Conservation (phyloP, 2,113 vertebrate species). For the Siniperca knerii region DNA sequence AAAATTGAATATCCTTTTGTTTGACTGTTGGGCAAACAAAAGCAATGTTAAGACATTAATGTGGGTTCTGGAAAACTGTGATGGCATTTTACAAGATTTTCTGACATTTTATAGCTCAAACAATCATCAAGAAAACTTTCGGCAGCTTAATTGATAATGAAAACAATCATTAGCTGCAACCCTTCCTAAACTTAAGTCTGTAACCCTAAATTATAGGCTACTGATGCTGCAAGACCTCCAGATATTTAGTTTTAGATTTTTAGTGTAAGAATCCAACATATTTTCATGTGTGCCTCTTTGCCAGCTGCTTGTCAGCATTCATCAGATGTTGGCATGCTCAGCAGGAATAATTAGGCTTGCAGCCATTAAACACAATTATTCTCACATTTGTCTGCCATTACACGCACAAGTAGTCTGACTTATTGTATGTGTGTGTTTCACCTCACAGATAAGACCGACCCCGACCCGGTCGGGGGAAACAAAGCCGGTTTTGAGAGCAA, state of each 20-base stretch:
- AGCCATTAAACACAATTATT: conserved; percentile 19
- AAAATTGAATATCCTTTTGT: not conserved
- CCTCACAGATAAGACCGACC: conserved; percentile 1
- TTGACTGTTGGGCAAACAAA: not conserved
- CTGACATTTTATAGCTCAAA: not conserved
- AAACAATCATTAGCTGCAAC: not conserved
- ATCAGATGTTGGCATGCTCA: conserved; percentile 9
- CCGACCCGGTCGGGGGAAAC: not conserved
- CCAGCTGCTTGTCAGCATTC: conserved; percentile 16
- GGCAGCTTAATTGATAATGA: not conserved
- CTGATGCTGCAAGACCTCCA: not conserved
- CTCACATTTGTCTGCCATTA: conserved; percentile 12
- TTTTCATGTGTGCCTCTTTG: not conserved
- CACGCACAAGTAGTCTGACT: conserved; percentile 11
- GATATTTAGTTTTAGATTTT: not conserved
- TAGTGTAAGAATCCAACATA: not conserved
- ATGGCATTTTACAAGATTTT: too few species aligned
- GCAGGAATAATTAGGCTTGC: conserved; percentile 2
- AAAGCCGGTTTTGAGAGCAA: conserved; percentile 17
- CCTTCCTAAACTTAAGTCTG: not conserved
- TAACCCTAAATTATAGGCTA: not conserved
- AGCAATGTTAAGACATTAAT: not conserved
- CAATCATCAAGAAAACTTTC: not conserved
- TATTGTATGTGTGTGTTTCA: conserved; percentile 16
- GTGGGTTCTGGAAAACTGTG: not conserved